Evolutionary conservation across 2,888 invertebrate genomes (phyloP).

Genomic region (Corbicula japonica): DNA sequence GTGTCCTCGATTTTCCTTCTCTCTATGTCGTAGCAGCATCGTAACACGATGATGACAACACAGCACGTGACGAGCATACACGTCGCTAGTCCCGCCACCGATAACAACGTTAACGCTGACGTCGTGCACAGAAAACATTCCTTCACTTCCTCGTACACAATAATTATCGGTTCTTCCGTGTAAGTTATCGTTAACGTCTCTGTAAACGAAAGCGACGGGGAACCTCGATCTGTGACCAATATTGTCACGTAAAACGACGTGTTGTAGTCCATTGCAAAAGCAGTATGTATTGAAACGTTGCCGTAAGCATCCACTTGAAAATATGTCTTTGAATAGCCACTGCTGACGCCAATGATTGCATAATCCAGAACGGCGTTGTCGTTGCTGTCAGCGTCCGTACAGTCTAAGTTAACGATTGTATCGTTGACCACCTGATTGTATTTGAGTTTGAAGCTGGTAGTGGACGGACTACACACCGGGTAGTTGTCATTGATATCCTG

Average conservation of each 20-base stretch:
- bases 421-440: constrained; percentile 41
- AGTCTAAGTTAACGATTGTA: constrained; percentile 39
- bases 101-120: constrained; percentile 44
- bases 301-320: constrained; percentile 54
- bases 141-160: constrained; percentile 19
- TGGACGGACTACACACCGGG: constrained; percentile 48
- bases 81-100: constrained; percentile 27
- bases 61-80: constrained; percentile 21
- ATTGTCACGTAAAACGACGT: constrained; percentile 60
- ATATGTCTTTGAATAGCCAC: constrained; percentile 46
- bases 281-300: constrained; percentile 47
- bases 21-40: constrained; percentile 41
- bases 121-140: constrained; percentile 64
- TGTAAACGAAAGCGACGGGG: constrained; percentile 41
- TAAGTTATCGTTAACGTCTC: constrained; percentile 61
- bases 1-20: constrained; percentile 41
- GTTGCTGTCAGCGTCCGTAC: constrained; percentile 55
- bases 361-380: constrained; percentile 56
- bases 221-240: constrained; percentile 51
- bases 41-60: constrained; percentile 27
- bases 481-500: constrained; percentile 62
- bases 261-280: constrained; percentile 55
- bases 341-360: constrained; percentile 32
- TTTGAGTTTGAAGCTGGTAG: constrained; percentile 34
- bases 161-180: constrained; percentile 45